Base-by-base conservation (phyloP, 2,888 invertebrate genomes). In the Lepas anatifera region DNA sequence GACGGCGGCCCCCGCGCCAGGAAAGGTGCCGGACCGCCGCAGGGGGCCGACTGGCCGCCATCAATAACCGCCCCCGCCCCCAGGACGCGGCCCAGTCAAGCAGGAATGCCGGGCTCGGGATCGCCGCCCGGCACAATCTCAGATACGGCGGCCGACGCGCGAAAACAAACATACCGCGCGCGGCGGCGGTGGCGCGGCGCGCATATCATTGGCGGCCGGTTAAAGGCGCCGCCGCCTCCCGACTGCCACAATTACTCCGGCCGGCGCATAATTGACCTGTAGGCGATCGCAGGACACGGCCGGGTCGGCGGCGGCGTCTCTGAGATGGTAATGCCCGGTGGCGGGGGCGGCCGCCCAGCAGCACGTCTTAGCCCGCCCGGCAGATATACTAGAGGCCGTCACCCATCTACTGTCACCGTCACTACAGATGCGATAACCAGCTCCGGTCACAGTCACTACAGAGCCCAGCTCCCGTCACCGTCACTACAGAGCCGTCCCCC, bases 261-360 rank as follows among this genome's bases (percentile, higher is more conserved):
- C n/a, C 48, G 58, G 32, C 58, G 58, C 58, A 58, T 58, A 58
- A 58, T 58, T 32, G 35, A 58, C 58, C 35, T 35, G 22, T 58
- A 32, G 48, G 48, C n/a, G 48, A 18, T 25, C 48, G 48, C n/a
- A 6, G 48, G 25, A 48, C 48, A 48, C 1, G 48, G 18, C 7
- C 43, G 18, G n/a, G n/a, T n/a, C 18, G 18, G 18, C 18, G 52
- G 58, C 58, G 58, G 58, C 35, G 22, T 11, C 58, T 58, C 58
- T 32, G 58, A 18, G 58, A 58, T 58, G 58, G 58, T 58, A 58
- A 58, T 58, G 58, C 18, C 16, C 58, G 58, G 35, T 8, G 35
- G 58, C 18, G 58, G 58, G 58, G 58, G 58, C 58, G n/a, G n/a
- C n/a, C n/a, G n/a, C n/a, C n/a, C n/a, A n/a, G n/a, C n/a, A n/a